Conservation (phyloP, 2,113 vertebrate species). For the Odontophorus gujanensis region DNA sequence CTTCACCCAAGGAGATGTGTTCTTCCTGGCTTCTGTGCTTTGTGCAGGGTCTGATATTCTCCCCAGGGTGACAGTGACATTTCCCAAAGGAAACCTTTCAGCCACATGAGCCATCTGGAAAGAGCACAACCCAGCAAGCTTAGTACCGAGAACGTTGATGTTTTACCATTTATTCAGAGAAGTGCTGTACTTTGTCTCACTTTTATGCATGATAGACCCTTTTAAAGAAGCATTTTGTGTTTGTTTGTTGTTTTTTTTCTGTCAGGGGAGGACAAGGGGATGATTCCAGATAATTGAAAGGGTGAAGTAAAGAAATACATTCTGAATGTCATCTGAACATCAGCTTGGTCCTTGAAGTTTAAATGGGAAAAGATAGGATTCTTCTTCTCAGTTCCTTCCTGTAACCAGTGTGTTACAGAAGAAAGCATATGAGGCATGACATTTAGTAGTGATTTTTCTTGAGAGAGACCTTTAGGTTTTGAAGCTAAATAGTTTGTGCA, state of each 20-base stretch:
- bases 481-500: conserved; percentile 50
- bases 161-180: background rate
- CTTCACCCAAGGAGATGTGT: background rate
- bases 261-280: background rate
- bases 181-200: background rate
- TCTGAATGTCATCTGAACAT: background rate
- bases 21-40: background rate
- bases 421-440: background rate
- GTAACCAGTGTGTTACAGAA: background rate
- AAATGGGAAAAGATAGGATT: background rate
- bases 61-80: background rate
- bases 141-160: background rate
- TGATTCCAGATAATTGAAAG: background rate
- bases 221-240: background rate
- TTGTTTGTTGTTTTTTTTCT: background rate
- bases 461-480: conserved; percentile 45
- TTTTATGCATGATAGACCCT: background rate
- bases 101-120: background rate
- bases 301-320: background rate
- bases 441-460: conserved; percentile 51
- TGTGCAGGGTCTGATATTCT: background rate
- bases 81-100: background rate
- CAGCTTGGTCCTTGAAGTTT: background rate
- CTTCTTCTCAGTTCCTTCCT: background rate
- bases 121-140: background rate